Conservation (phyloP, 2,888 invertebrate species). For the Caenorhabditis drosophilae region DNA sequence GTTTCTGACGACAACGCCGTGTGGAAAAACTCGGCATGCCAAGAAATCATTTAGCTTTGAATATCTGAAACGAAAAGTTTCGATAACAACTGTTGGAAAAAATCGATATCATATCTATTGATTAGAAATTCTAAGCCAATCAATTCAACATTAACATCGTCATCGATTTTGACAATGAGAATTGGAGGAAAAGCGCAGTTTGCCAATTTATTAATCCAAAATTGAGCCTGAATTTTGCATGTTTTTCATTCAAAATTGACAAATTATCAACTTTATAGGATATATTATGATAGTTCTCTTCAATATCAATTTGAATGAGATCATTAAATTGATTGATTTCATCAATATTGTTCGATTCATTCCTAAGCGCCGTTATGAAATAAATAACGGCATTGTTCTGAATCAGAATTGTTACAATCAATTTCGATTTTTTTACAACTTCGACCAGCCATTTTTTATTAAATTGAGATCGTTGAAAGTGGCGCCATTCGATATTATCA, state of each 20-base stretch:
- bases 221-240: conserved; percentile 26
- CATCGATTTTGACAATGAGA: conserved; percentile 47
- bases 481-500: conserved; percentile 8
- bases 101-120: conserved; percentile 3
- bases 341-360: conserved; percentile 2
- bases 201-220: conserved; percentile 37
- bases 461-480: neutral
- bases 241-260: neutral
- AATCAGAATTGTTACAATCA: neutral
- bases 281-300: conserved; percentile 49
- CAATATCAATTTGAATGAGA: conserved; percentile 27
- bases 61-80: conserved; percentile 12
- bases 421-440: neutral
- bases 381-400: conserved; percentile 26
- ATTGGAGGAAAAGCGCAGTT: conserved; percentile 16
- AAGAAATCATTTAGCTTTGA: conserved; percentile 26
- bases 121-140: conserved; percentile 29
- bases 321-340: conserved; percentile 15
- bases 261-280: conserved; percentile 36
- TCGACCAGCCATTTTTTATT: conserved; percentile 19
- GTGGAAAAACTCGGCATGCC: conserved; percentile 41
- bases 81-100: neutral
- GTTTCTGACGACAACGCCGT: conserved; percentile 45
- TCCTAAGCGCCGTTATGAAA: conserved; percentile 14
- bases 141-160: conserved; percentile 45